Conservation (phyloP, 1,140 invertebrate genomes). For the Druon quercuslanigerum region DNA sequence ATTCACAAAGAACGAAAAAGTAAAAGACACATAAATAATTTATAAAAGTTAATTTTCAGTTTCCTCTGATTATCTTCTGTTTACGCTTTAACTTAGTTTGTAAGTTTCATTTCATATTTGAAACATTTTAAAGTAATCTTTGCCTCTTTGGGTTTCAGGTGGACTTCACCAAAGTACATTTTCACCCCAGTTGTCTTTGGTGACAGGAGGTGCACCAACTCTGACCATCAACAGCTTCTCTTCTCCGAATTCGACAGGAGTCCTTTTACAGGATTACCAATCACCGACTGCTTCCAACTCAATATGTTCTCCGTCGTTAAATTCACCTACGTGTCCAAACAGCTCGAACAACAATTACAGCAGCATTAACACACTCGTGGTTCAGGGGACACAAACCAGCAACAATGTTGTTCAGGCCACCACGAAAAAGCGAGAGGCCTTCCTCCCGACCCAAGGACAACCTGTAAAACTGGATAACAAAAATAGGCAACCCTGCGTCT, state of each 20-base stretch:
- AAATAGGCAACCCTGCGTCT: slow-evolving; percentile 65
- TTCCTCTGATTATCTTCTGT: too few relatives aligned
- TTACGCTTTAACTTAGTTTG: too few relatives aligned
- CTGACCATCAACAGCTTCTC: slow-evolving; percentile 71
- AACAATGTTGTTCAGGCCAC: slow-evolving; percentile 56
- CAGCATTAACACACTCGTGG: slow-evolving; percentile 37
- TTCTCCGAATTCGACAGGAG: slow-evolving; percentile 65
- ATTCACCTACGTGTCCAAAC: slow-evolving; percentile 46
- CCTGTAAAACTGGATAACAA: slow-evolving; percentile 71
- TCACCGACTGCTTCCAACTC: slow-evolving; percentile 62
- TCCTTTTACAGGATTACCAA: slow-evolving; percentile 69
- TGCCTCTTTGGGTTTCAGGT: slow-evolving; percentile 45
- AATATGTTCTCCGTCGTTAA: slow-evolving; percentile 48
- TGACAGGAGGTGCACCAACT: slow-evolving; percentile 65
- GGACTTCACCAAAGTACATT: slow-evolving; percentile 69
- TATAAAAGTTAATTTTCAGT: too few relatives aligned
- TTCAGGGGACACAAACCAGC: slow-evolving; percentile 50
- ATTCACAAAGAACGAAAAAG: too few relatives aligned
- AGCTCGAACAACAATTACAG: slow-evolving; percentile 46
- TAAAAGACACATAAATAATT: too few relatives aligned
- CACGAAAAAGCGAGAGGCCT: slow-evolving; percentile 67
- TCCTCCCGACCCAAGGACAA: slow-evolving; percentile 65
- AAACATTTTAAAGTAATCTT: slow-evolving; percentile 14
- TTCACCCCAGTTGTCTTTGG: slow-evolving; percentile 68
- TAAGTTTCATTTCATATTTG: background rate